Evolutionary conservation across 1,140 invertebrate genomes (phyloP).

Genomic region (Zaprionus ornatus): DNA sequence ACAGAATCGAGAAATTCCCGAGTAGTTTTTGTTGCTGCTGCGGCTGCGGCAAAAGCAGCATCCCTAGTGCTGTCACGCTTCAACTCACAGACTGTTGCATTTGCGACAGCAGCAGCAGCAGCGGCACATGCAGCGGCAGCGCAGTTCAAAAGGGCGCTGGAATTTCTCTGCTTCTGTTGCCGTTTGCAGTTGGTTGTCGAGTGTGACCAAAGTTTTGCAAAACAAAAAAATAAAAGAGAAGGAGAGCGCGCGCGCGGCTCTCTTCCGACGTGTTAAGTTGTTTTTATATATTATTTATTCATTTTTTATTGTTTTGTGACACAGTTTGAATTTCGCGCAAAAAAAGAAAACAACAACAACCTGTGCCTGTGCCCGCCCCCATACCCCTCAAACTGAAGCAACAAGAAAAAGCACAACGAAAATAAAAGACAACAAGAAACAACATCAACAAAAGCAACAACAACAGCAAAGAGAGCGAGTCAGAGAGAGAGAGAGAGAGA

Average conservation of each 20-base stretch:
- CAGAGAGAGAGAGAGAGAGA: constrained; percentile 6
- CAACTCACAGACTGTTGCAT: constrained; percentile 49
- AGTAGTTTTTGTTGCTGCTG: constrained; percentile 24
- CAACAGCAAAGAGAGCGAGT: neutral
- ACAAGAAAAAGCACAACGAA: constrained; percentile 35
- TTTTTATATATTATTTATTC: constrained; percentile 6
- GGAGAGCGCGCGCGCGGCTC: constrained; percentile 49
- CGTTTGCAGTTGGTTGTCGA: constrained; percentile 6
- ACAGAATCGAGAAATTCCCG: constrained; percentile 38
- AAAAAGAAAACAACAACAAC: constrained; percentile 7
- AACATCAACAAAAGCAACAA: constrained; percentile 25
- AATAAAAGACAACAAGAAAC: constrained; percentile 20
- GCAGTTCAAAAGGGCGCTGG: constrained; percentile 52
- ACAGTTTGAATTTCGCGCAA: constrained; percentile 45
- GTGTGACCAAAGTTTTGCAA: constrained; percentile 47
- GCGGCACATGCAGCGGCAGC: neutral
- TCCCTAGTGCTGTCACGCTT: constrained; percentile 53
- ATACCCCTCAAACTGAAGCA: constrained; percentile 25
- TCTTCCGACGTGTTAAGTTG: neutral
- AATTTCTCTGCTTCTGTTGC: constrained; percentile 43
- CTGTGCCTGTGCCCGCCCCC: constrained; percentile 2
- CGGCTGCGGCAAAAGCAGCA: constrained; percentile 33
- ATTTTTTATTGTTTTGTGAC: constrained; percentile 28
- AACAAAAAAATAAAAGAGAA: neutral
- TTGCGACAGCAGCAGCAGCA: constrained; percentile 34